phyloP scores from a whole-genome alignment of 2,888 invertebrate species.

The Ecliptopera silaceata region DNA sequence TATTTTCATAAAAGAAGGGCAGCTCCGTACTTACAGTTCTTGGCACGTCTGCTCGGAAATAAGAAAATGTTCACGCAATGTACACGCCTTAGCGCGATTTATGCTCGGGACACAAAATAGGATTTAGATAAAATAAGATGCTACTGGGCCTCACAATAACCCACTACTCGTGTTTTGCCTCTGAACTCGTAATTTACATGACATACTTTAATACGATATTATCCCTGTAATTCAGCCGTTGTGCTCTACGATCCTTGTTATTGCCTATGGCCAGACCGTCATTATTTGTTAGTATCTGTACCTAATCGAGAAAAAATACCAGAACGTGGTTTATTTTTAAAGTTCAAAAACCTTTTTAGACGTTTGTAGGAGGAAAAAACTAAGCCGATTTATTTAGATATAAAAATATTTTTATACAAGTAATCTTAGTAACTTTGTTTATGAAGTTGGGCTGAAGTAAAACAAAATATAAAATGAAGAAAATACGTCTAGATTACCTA shows the following conservation, averaged over 20 bases:
- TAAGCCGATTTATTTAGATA: neutral
- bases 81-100: conserved; percentile 77
- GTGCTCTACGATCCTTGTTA: conserved; percentile 46
- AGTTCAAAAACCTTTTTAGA: conserved; percentile 2
- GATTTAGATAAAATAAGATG: conserved; percentile 78
- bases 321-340: conserved; percentile 29
- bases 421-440: no score
- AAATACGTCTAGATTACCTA: no score
- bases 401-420: neutral
- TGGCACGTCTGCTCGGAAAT: conserved; percentile 78
- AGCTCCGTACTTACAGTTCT: conserved; percentile 72
- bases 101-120: conserved; percentile 79
- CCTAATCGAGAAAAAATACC: conserved; percentile 47
- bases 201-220: conserved; percentile 53
- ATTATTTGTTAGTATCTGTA: conserved; percentile 48
- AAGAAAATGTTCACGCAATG: conserved; percentile 79
- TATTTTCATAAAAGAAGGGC: conserved; percentile 51
- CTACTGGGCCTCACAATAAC: conserved; percentile 59
- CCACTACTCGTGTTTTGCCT: conserved; percentile 48
- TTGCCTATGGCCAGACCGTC: conserved; percentile 50
- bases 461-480: no score
- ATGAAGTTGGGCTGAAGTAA: no score
- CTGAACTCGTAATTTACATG: conserved; percentile 60
- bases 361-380: neutral
- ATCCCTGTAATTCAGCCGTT: conserved; percentile 49